Percentiles rank a stretch among this genome's conserved stretches.
Evolutionary conservation across 1,140 invertebrate species (phyloP).

Genomic region (Grapholita molesta): DNA sequence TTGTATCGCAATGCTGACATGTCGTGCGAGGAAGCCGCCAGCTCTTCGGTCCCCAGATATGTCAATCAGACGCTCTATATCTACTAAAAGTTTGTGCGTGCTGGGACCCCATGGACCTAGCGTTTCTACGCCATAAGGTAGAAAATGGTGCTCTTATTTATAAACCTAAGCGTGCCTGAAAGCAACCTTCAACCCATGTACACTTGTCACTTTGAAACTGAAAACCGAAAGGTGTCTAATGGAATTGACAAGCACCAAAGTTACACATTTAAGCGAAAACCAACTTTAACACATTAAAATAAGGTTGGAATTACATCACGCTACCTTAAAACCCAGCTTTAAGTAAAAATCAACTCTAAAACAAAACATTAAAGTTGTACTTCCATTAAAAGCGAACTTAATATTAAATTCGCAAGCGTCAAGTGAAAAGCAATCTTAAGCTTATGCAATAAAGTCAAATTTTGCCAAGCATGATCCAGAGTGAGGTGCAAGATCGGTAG

Average conservation of each 20-base stretch:
- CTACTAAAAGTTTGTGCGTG: too few species aligned
- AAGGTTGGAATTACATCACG: background rate
- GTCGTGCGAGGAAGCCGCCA: too few species aligned
- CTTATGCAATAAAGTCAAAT: background rate
- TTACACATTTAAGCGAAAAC: background rate
- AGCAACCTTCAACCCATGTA: background rate
- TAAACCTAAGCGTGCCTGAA: background rate
- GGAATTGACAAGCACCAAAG: background rate
- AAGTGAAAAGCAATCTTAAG: background rate
- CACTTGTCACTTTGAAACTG: background rate
- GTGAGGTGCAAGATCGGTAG: background rate
- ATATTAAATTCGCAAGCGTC: background rate
- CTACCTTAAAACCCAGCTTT: background rate
- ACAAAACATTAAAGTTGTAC: background rate
- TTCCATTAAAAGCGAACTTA: background rate
- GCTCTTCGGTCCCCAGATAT: too few species aligned
- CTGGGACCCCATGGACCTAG: too few species aligned
- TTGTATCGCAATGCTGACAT: too few species aligned
- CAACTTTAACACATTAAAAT: background rate
- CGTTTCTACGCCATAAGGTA: too few species aligned
- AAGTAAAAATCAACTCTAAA: background rate
- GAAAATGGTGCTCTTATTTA: too few species aligned
- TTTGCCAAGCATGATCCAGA: background rate
- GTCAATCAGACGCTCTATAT: too few species aligned
- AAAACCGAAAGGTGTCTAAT: background rate